These are phyloP conservation scores for Meriones unguiculatus DNA, from an alignment of 2,113 vertebrate species.

Conservation along the genomic window DNA sequence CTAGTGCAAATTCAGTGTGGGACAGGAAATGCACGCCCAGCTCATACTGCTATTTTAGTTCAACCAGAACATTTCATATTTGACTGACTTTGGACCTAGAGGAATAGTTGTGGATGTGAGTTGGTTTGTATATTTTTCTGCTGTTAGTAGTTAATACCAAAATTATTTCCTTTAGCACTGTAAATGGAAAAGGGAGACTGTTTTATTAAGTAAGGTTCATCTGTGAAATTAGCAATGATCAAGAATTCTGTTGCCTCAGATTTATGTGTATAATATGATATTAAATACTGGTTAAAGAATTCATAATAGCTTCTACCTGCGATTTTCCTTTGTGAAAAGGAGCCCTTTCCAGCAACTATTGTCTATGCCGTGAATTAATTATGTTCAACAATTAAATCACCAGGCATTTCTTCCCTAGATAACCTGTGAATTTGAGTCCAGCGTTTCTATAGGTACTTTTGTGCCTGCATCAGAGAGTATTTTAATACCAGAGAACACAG, in stretches of 20 bases:
- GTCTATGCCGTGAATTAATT: constrained; percentile 80
- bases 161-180: constrained; percentile 48
- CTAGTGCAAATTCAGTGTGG: constrained; percentile 34
- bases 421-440: constrained; percentile 90
- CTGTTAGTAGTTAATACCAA: constrained; percentile 21
- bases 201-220: constrained; percentile 42
- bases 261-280: background rate
- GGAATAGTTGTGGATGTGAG: background rate
- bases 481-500: constrained; percentile 96
- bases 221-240: constrained; percentile 40
- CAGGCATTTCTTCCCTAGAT: constrained; percentile 90
- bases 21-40: background rate
- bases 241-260: background rate
- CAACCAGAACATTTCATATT: constrained; percentile 2
- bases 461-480: constrained; percentile 90
- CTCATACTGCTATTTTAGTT: background rate
- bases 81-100: background rate
- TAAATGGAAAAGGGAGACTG: constrained; percentile 19
- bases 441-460: constrained; percentile 92
- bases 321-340: constrained; percentile 36
- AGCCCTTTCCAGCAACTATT: constrained; percentile 66
- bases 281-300: constrained; percentile 4
- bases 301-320: background rate
- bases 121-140: constrained; percentile 36
- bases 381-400: constrained; percentile 85